Evolutionary conservation across 2,888 invertebrate species (phyloP).

Genomic region (Caenorhabditis sp.): DNA sequence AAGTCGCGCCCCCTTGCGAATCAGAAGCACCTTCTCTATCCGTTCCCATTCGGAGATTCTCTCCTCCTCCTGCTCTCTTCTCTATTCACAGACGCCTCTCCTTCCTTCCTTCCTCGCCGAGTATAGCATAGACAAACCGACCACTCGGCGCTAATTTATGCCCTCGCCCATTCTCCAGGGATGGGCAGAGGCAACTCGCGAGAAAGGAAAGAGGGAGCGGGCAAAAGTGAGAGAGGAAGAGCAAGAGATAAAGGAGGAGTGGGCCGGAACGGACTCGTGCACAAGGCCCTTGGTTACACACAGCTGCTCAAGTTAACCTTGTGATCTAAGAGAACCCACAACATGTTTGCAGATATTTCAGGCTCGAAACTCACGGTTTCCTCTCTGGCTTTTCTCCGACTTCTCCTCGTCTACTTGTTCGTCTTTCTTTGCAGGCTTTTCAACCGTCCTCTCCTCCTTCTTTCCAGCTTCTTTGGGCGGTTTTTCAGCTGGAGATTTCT

Average conservation of each 20-base stretch:
- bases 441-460: background rate
- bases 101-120: background rate
- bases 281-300: background rate
- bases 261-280: background rate
- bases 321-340: background rate
- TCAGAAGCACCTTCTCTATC: too few species aligned
- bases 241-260: too few species aligned
- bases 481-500: slow-evolving; percentile 21
- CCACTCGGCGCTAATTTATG: slow-evolving; percentile 44
- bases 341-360: background rate
- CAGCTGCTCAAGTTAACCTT: too few species aligned
- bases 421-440: background rate
- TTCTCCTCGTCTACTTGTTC: background rate
- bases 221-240: background rate
- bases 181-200: background rate
- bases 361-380: slow-evolving; percentile 4
- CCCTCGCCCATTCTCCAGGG: slow-evolving; percentile 29
- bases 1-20: too few species aligned
- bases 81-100: background rate
- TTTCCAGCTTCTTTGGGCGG: background rate
- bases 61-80: background rate
- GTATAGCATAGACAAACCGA: slow-evolving; percentile 26
- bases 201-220: background rate
- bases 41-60: slow-evolving; percentile 6
- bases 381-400: background rate